Percentiles rank a stretch among this genome's conserved stretches.
Evolutionary conservation across 2,113 vertebrate genomes (phyloP).

Genomic region (Lycocorax pyrrhopterus): DNA sequence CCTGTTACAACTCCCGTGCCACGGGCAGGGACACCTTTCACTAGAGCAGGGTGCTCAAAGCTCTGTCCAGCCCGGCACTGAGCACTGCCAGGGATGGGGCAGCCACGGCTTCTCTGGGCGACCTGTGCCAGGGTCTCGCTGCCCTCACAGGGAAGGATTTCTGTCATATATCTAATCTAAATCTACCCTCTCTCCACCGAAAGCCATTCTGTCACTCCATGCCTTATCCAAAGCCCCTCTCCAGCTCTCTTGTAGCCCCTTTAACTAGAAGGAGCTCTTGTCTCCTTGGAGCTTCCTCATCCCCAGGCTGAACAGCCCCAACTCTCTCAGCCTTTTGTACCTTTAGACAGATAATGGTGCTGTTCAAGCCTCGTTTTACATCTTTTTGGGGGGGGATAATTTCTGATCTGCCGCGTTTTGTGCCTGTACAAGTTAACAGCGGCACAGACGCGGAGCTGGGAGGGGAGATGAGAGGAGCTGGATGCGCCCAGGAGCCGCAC

Average conservation of each 20-base stretch:
- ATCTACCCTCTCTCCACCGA: neutral
- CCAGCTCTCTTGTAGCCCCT: too few species aligned
- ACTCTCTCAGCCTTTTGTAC: too few species aligned
- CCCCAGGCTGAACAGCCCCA: too few species aligned
- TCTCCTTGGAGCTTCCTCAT: neutral
- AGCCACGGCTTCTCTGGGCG: too few species aligned
- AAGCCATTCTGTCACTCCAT: neutral
- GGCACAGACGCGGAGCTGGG: rapidly evolving
- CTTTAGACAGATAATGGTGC: rapidly evolving
- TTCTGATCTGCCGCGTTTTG: rapidly evolving
- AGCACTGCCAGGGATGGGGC: neutral
- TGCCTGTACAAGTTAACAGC: rapidly evolving
- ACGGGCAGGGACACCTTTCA: rapidly evolving
- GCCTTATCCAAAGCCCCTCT: neutral
- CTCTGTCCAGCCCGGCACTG: neutral
- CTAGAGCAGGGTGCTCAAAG: rapidly evolving
- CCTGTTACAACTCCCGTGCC: neutral
- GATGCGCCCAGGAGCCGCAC: rapidly evolving
- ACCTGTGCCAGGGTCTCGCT: neutral
- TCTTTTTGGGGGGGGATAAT: rapidly evolving
- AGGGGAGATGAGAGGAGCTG: rapidly evolving
- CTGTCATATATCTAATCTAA: neutral
- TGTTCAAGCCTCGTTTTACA: neutral
- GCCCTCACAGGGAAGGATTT: neutral
- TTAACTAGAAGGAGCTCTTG: neutral